These are phyloP conservation scores for Chaenodraco wilsoni DNA, from an alignment of 2,797 vertebrate species.

Conservation along the genomic window DNA sequence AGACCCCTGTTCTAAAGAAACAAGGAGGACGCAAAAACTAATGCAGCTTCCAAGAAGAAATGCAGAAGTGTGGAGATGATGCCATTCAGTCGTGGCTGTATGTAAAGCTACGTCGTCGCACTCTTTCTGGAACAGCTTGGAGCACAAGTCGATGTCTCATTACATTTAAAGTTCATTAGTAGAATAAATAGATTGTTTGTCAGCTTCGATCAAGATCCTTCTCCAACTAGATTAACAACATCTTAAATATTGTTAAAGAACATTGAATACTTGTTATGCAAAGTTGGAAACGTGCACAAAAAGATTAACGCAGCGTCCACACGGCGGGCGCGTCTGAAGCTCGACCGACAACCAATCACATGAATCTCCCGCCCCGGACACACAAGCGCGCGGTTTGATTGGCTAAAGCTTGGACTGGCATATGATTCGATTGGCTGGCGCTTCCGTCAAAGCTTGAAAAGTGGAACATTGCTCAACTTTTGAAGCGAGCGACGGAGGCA, in stretches of 20 bases:
- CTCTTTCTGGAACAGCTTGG: neutral
- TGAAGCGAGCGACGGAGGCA: too few relatives aligned
- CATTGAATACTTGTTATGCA: neutral
- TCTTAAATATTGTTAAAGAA: neutral
- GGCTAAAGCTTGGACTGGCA: too few relatives aligned
- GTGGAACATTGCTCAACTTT: too few relatives aligned
- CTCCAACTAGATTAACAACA: neutral
- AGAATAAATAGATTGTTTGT: neutral
- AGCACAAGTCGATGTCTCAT: neutral
- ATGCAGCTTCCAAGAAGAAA: slow-evolving; percentile 1
- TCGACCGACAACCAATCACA: too few relatives aligned
- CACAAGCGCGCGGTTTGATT: too few relatives aligned
- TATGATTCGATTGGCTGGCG: too few relatives aligned
- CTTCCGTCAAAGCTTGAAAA: too few relatives aligned
- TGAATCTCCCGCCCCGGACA: too few relatives aligned
- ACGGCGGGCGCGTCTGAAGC: too few relatives aligned
- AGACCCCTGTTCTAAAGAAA: neutral
- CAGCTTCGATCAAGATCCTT: neutral
- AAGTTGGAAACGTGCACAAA: neutral
- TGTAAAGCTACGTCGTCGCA: neutral
- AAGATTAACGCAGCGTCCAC: too few relatives aligned
- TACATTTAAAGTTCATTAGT: neutral
- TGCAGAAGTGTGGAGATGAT: neutral
- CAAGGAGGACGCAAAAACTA: neutral
- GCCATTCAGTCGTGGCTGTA: neutral